Evolutionary conservation across 1,140 invertebrate genomes (phyloP), one percentile per base, ranked within the genome.

Genomic region (Radopholus similis): DNA sequence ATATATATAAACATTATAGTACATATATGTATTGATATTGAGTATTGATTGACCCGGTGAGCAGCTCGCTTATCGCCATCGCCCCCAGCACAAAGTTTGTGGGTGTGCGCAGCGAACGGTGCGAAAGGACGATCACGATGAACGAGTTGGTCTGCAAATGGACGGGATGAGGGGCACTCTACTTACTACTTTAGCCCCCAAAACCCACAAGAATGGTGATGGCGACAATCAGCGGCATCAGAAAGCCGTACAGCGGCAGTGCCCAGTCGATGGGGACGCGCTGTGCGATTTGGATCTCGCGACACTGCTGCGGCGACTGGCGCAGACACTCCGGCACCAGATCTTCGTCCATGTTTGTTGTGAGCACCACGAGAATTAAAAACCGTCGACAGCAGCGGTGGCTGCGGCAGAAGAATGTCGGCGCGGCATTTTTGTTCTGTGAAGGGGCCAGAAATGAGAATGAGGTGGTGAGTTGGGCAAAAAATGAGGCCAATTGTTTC

Each of bases 21-120:
- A 23, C 6, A 2, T 0, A 2, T 6, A 21, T 2, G 23, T 18
- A 2, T 47, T 4, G 2, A 47, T 18, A 23, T 47, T 47, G 2
- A 47, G 44, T 4, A 18, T 47, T 2, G n/a, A 18, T 47, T 18
- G 18, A 47, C 23, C 23, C 23, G 44, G 18, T 18, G 23, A 4
- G 4, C 28, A 53, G 28, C 84, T 95, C 92, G 67, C 90, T 91
- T 1, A 95, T 86, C 0, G 93, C 92, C 91, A 95, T 95, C 4
- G 90, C 87, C 72, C 89, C 85, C 0, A 90, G 82, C 4, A 90
- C 87, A 1, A 86, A 83, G 81, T 90, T 90, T 9, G 89, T 89
- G 0, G 89, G 88, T 2, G 88, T 87, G 38, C 87, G 78, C 86
- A 89, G 88, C 68, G 89, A 87, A 30, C 83, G 78, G 71, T 88